Percentiles rank a stretch among this genome's conserved stretches.
Evolutionary conservation across 2,113 vertebrate species (phyloP).

Genomic region (Symphodus melops): DNA sequence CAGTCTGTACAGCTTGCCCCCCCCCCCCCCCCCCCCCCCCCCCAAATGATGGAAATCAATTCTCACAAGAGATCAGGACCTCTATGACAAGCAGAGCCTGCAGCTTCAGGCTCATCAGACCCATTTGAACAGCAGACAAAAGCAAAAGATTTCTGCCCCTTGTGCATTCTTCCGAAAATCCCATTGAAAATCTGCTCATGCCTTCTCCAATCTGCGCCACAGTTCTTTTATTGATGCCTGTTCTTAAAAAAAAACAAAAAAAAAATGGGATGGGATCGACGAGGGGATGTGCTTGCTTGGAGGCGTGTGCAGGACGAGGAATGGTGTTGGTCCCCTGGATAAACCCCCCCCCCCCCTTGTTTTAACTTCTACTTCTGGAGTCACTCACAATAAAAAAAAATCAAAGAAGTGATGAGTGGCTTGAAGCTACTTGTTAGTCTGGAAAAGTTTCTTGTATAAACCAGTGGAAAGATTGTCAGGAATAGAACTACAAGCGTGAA

Average conservation of each 20-base stretch:
- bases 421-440: slow-evolving; percentile 64
- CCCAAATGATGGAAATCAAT: slow-evolving; percentile 85
- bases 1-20: slow-evolving; percentile 59
- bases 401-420: slow-evolving; percentile 60
- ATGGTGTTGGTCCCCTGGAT: slow-evolving; percentile 66
- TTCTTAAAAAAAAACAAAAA: background rate
- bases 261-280: slow-evolving; percentile 19
- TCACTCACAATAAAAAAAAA: slow-evolving; percentile 56
- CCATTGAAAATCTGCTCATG: slow-evolving; percentile 79
- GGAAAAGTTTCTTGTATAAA: slow-evolving; percentile 17
- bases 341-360: slow-evolving; percentile 38
- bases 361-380: slow-evolving; percentile 53
- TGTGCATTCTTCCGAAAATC: slow-evolving; percentile 73
- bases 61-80: slow-evolving; percentile 84
- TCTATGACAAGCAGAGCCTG: slow-evolving; percentile 78
- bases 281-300: slow-evolving; percentile 66
- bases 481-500: slow-evolving; percentile 19
- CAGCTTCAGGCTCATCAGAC: slow-evolving; percentile 78
- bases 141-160: slow-evolving; percentile 79
- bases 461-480: slow-evolving; percentile 22
- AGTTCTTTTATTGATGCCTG: slow-evolving; percentile 74
- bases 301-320: slow-evolving; percentile 67
- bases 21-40: too few relatives aligned
- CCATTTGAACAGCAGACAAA: slow-evolving; percentile 83
- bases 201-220: slow-evolving; percentile 68